Percentiles rank a stretch among this genome's conserved stretches.
Conservation (phyloP, 2,888 invertebrate species). For the Drosophila pseudotalamancana region DNA sequence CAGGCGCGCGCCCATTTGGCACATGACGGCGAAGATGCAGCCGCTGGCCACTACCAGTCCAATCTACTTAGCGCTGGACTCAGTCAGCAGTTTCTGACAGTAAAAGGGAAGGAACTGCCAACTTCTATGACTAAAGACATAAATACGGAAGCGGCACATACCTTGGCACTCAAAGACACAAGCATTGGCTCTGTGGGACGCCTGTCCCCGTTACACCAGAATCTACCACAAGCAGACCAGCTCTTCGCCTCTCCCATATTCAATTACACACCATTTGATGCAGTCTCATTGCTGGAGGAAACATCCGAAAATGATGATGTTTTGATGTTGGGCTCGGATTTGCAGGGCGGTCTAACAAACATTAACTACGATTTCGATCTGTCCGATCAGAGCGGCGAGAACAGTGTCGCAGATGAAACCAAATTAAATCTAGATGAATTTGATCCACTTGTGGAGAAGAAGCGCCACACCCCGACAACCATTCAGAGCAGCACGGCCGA, state of each 20-base stretch:
- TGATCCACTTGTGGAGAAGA: constrained; percentile 80
- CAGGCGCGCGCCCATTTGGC: constrained; percentile 71
- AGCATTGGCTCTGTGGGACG: constrained; percentile 63
- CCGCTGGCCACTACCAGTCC: constrained; percentile 77
- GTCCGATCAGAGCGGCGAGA: constrained; percentile 90
- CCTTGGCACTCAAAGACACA: constrained; percentile 71
- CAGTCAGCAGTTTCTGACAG: constrained; percentile 25
- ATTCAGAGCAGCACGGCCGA: constrained; percentile 9
- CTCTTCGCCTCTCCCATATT: constrained; percentile 87
- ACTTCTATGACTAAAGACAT: no score
- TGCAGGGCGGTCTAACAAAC: constrained; percentile 87
- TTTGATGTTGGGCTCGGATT: constrained; percentile 83
- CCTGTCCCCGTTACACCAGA: constrained; percentile 68
- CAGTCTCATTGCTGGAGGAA: constrained; percentile 85
- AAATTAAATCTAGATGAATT: constrained; percentile 83
- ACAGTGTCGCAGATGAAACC: constrained; percentile 87
- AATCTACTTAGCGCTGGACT: constrained; percentile 75
- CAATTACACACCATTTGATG: constrained; percentile 86
- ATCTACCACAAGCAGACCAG: constrained; percentile 84
- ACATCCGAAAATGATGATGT: constrained; percentile 87
- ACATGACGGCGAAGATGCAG: constrained; percentile 28
- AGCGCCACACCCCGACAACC: constrained; percentile 13
- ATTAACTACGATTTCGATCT: constrained; percentile 91
- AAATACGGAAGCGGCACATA: constrained; percentile 38
- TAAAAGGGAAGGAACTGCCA: constrained; percentile 6